Evolutionary conservation across 2,797 vertebrate genomes (phyloP).

Genomic region (Momotus momota): DNA sequence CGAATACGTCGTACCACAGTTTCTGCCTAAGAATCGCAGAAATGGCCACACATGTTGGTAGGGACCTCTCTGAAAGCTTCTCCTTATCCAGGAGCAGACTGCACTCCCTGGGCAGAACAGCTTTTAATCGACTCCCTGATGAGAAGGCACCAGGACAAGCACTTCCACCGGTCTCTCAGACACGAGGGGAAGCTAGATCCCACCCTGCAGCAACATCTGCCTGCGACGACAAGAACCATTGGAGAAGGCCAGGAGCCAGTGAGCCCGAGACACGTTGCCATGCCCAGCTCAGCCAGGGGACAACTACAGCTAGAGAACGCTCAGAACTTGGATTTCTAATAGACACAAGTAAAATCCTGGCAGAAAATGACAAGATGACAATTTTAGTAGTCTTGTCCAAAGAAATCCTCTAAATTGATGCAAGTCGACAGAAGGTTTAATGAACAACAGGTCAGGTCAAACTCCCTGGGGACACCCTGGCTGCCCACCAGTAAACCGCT

Average conservation of each 20-base stretch:
- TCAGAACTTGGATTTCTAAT: neutral
- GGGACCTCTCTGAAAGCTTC: neutral
- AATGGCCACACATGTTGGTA: accelerated
- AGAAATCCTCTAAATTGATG: neutral
- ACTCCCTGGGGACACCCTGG: neutral
- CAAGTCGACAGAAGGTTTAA: neutral
- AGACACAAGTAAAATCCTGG: neutral
- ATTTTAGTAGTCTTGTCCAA: neutral
- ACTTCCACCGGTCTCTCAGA: accelerated
- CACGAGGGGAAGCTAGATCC: neutral
- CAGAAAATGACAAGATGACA: neutral
- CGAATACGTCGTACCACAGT: neutral
- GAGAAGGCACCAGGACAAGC: neutral
- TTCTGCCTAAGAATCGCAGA: neutral
- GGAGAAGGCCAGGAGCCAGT: neutral
- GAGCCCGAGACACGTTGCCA: accelerated
- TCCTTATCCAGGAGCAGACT: neutral
- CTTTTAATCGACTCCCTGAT: accelerated
- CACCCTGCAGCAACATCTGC: neutral
- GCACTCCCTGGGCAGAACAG: neutral
- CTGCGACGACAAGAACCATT: neutral
- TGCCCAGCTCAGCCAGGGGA: neutral
- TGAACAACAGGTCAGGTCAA: neutral
- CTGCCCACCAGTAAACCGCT: neutral
- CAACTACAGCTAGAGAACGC: neutral